These are phyloP conservation scores for Hyles euphorbiae DNA, from an alignment of 1,140 invertebrate genomes.

Conservation along the genomic window DNA sequence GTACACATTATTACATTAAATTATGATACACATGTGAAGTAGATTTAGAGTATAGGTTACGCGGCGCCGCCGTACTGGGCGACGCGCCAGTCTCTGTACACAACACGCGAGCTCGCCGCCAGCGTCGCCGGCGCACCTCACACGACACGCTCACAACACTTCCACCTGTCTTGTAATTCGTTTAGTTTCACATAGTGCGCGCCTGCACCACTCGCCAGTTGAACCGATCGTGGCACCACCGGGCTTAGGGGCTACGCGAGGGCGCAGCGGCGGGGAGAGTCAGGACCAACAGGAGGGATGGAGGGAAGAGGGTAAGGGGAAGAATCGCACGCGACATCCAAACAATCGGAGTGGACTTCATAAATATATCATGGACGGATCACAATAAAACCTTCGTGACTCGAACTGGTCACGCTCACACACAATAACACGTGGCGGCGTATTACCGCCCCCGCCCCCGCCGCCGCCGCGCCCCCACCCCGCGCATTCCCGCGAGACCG, in stretches of 20 bases:
- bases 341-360: background rate
- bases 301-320: background rate
- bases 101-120: no score
- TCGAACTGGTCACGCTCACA: no score
- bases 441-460: background rate
- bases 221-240: no score
- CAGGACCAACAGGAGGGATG: no score
- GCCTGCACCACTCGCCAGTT: no score
- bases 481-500: background rate
- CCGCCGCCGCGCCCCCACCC: background rate
- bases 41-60: no score
- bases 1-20: slow-evolving; percentile 18
- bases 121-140: no score
- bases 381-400: slow-evolving; percentile 11
- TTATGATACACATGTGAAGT: background rate
- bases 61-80: no score
- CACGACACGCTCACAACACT: background rate
- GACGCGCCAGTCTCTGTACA: no score
- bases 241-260: no score
- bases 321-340: background rate
- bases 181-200: slow-evolving; percentile 39
- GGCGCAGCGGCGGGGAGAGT: no score
- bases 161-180: slow-evolving; percentile 67
- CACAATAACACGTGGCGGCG: no score
- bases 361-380: slow-evolving; percentile 26